Evolutionary conservation across 2,113 vertebrate species (phyloP).

Genomic region (Oreochromis spilurus): DNA sequence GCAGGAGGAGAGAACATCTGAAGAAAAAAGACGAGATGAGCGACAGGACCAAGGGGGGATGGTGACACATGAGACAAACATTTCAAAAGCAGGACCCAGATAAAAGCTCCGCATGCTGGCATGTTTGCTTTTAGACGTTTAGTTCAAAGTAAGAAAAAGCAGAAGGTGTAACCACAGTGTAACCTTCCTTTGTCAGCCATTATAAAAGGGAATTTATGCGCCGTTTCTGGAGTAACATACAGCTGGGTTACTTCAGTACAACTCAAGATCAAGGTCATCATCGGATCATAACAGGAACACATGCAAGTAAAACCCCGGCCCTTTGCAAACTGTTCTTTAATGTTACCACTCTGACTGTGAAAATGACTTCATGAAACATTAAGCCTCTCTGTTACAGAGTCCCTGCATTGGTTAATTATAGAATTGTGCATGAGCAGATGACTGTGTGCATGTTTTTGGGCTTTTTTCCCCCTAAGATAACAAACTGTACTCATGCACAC

Average conservation of each 20-base stretch:
- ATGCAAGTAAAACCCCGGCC: not conserved
- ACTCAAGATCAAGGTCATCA: constrained; percentile 34
- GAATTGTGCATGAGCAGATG: constrained; percentile 10
- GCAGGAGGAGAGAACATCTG: not conserved
- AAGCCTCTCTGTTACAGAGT: constrained; percentile 26
- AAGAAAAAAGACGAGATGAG: not conserved
- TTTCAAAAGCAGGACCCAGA: constrained; percentile 26
- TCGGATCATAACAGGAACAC: not conserved
- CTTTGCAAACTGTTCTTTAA: constrained; percentile 7
- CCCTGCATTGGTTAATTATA: constrained; percentile 32
- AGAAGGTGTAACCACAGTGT: constrained; percentile 7
- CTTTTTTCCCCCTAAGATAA: not conserved
- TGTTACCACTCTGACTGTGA: constrained; percentile 3
- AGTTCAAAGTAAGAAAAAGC: not conserved
- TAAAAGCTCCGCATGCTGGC: constrained; percentile 1
- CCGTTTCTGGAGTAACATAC: not conserved
- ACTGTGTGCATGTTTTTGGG: not conserved
- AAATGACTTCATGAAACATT: constrained; percentile 55
- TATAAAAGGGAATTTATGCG: not conserved
- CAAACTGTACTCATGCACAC: constrained; percentile 9
- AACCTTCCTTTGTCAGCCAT: constrained; percentile 38
- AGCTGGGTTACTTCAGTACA: constrained; percentile 1
- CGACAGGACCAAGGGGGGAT: not conserved
- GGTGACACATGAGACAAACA: constrained; percentile 24
- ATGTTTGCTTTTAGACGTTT: constrained; percentile 6